These are phyloP conservation scores for Vidua chalybeata DNA, from an alignment of 2,113 vertebrate species.

Conservation along the genomic window DNA sequence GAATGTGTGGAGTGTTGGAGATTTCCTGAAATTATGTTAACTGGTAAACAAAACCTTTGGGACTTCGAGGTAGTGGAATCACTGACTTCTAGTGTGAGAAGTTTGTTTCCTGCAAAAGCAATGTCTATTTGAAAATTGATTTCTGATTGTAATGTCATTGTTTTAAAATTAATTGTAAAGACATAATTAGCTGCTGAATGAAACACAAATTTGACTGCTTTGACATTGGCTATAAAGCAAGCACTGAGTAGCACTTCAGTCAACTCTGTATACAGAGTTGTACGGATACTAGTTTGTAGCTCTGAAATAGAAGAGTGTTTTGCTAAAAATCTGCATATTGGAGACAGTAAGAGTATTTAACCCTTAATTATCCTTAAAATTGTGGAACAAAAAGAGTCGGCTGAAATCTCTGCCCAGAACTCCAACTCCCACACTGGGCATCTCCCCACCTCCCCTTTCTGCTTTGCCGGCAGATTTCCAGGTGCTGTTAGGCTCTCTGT, in stretches of 20 bases:
- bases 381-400: rapidly evolving
- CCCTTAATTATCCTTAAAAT: neutral
- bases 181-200: neutral
- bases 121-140: neutral
- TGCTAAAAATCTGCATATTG: neutral
- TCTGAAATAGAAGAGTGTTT: neutral
- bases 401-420: too few species aligned
- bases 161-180: neutral
- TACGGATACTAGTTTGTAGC: neutral
- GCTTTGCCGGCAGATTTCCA: too few species aligned
- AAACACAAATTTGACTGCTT: neutral
- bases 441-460: too few species aligned
- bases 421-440: too few species aligned
- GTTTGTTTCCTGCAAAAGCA: neutral
- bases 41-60: neutral
- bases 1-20: neutral
- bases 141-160: neutral
- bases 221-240: neutral
- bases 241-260: neutral
- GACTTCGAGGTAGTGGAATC: neutral
- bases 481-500: too few species aligned
- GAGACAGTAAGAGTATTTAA: neutral
- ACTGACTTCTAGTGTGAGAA: neutral
- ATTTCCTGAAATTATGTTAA: neutral
- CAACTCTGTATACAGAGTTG: neutral